These are phyloP conservation scores for Rhopalosiphum maidis DNA, from an alignment of 1,140 invertebrate genomes.

Conservation along the genomic window DNA sequence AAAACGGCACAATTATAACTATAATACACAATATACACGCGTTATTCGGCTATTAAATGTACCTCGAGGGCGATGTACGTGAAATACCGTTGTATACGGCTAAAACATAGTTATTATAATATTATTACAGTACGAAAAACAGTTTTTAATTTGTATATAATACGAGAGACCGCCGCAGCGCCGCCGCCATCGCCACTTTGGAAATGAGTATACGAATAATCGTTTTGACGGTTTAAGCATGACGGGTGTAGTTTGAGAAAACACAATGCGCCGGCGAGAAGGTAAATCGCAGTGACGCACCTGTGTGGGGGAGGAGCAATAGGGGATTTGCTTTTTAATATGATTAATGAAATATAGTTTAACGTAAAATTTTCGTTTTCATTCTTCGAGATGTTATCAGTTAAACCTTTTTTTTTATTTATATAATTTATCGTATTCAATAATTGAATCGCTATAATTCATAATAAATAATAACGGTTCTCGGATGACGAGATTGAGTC, in stretches of 20 bases:
- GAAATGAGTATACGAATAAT: not conserved
- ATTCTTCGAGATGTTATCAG: not conserved
- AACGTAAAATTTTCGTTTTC: not conserved
- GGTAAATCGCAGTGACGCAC: not conserved
- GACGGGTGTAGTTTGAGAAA: not conserved
- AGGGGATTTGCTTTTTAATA: not conserved
- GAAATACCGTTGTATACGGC: not conserved
- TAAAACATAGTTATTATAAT: not conserved
- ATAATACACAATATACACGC: not conserved
- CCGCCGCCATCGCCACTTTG: not conserved
- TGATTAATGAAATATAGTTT: not conserved
- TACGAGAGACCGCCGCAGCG: not conserved
- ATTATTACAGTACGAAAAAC: not conserved
- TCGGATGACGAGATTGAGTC: not conserved
- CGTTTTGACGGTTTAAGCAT: not conserved
- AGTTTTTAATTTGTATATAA: not conserved
- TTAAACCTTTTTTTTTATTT: not conserved
- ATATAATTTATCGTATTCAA: not conserved
- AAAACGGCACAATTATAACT: slow-evolving; percentile 5
- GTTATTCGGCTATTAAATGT: slow-evolving; percentile 21
- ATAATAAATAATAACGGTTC: not conserved
- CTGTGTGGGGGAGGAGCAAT: too few relatives aligned
- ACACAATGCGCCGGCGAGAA: not conserved
- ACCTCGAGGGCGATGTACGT: not conserved
- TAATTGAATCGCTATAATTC: not conserved